These are phyloP conservation scores for Phalacrocorax brasilianus DNA, from an alignment of 2,113 vertebrate species.

Conservation along the genomic window DNA sequence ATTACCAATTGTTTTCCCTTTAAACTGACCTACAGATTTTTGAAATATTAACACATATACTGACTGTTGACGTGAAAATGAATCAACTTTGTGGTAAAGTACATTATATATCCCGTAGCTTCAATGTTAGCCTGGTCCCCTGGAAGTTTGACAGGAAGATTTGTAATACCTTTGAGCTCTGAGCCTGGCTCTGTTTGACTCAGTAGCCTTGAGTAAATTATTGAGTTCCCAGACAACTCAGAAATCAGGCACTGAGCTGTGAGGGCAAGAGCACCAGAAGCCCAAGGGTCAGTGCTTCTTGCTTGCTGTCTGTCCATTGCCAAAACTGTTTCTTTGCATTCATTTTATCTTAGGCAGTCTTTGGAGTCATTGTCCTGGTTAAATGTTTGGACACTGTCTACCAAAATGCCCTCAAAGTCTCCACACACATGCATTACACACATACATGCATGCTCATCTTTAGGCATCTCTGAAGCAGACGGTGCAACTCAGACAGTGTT, in stretches of 20 bases:
- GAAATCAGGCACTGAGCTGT: background rate
- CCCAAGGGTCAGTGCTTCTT: background rate
- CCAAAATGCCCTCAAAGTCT: background rate
- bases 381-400: background rate
- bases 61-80: background rate
- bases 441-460: fast-evolving
- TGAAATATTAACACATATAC: background rate
- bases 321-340: background rate
- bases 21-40: background rate
- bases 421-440: background rate
- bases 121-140: background rate
- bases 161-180: background rate
- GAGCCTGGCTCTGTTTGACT: background rate
- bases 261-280: background rate
- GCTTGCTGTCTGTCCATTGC: fast-evolving
- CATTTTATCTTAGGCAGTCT: background rate
- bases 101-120: background rate
- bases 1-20: background rate
- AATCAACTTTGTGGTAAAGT: background rate
- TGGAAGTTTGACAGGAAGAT: background rate
- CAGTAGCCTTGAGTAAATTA: background rate
- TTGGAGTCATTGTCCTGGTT: background rate
- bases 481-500: background rate
- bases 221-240: background rate
- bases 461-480: background rate